Conservation (phyloP, 2,888 invertebrate species). For the Caenorhabditis imperialis region DNA sequence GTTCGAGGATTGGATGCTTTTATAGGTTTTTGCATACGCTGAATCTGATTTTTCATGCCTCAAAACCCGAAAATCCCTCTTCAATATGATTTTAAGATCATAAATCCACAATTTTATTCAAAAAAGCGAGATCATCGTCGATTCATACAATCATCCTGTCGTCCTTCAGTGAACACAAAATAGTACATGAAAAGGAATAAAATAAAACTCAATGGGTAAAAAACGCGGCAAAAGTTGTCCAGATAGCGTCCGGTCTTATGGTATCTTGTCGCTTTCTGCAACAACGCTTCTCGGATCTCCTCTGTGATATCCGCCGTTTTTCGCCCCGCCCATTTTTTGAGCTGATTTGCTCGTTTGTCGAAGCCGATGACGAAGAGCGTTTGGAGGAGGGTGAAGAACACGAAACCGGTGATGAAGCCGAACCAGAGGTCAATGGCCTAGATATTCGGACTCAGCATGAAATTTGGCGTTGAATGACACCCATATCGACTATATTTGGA, state of each 20-base stretch:
- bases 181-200: conserved; percentile 77
- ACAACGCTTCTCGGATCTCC: conserved; percentile 71
- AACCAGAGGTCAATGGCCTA: conserved; percentile 78
- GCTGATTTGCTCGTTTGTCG: conserved; percentile 76
- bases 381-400: conserved; percentile 77
- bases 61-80: too few relatives aligned
- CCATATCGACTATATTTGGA: too few relatives aligned
- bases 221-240: conserved; percentile 76
- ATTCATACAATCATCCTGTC: conserved; percentile 69
- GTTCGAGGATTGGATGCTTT: too few relatives aligned
- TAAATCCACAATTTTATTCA: background rate
- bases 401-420: conserved; percentile 78
- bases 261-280: conserved; percentile 73
- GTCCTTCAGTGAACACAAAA: conserved; percentile 77
- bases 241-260: conserved; percentile 76
- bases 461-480: too few relatives aligned
- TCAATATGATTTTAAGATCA: background rate
- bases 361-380: conserved; percentile 78
- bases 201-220: conserved; percentile 76
- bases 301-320: conserved; percentile 75
- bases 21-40: too few relatives aligned
- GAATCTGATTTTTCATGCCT: too few relatives aligned
- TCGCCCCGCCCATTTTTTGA: conserved; percentile 75
- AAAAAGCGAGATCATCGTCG: conserved; percentile 45
- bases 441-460: too few relatives aligned